phyloP scores from a whole-genome alignment of 2,888 invertebrate genomes.

The Ormia ochracea region DNA sequence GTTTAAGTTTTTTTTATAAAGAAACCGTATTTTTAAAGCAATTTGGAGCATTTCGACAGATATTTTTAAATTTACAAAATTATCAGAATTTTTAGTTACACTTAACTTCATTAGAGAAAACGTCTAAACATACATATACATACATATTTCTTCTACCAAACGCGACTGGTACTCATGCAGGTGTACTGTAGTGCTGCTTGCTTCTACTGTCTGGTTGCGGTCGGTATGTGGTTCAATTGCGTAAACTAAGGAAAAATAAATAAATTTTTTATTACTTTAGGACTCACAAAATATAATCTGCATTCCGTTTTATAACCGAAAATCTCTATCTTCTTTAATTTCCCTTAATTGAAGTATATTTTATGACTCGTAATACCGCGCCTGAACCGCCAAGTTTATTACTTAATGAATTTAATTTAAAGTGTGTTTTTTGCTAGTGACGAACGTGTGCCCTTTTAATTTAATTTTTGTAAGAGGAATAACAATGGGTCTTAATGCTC shows the following conservation, averaged over 20 bases:
- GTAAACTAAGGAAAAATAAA: background rate
- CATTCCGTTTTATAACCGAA: conserved; percentile 20
- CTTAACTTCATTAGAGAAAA: background rate
- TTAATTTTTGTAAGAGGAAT: no score
- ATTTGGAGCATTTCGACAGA: background rate
- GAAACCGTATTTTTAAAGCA: background rate
- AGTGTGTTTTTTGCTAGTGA: no score
- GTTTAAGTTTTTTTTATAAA: background rate
- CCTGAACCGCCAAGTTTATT: background rate
- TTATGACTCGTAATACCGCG: background rate
- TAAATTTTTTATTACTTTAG: conserved; percentile 9
- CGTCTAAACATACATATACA: no score
- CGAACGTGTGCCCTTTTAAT: no score
- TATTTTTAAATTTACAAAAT: background rate
- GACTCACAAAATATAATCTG: conserved; percentile 32
- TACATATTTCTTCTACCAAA: conserved; percentile 4
- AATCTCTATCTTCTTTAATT: conserved; percentile 1
- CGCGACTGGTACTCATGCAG: background rate
- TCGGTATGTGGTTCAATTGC: background rate
- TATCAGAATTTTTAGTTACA: background rate
- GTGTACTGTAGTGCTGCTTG: background rate
- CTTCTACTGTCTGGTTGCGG: no score
- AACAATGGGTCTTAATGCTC: background rate
- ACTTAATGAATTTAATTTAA: background rate
- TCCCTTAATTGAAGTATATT: conserved; percentile 32